Conservation (phyloP, 2,113 vertebrate genomes). For the Herpetotheres cachinnans region DNA sequence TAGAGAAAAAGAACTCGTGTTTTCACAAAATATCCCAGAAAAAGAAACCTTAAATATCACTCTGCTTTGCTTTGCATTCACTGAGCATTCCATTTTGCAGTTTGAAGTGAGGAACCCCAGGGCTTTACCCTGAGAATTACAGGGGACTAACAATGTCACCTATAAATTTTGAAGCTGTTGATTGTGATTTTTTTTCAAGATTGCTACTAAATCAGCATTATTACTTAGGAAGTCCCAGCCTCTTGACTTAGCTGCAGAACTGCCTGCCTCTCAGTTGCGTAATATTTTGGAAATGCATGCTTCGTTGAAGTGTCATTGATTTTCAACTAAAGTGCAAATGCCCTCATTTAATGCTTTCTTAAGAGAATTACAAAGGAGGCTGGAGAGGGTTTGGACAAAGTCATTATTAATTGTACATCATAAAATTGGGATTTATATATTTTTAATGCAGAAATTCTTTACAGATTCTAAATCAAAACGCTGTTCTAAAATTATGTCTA, state of each 20-base stretch:
- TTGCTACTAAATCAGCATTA: neutral
- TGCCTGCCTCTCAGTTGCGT: slow-evolving; percentile 54
- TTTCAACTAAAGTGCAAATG: slow-evolving; percentile 76
- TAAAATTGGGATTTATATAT: slow-evolving; percentile 71
- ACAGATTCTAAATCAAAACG: slow-evolving; percentile 65
- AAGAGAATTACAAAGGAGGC: slow-evolving; percentile 67
- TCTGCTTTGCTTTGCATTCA: neutral
- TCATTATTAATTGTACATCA: slow-evolving; percentile 74
- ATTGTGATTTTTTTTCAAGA: neutral
- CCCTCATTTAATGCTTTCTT: slow-evolving; percentile 74
- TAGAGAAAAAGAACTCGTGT: neutral
- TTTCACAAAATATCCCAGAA: neutral
- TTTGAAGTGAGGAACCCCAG: neutral
- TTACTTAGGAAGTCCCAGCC: slow-evolving; percentile 15
- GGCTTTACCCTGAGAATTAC: neutral
- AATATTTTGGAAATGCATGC: slow-evolving; percentile 70
- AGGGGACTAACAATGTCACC: neutral
- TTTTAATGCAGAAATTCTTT: slow-evolving; percentile 65
- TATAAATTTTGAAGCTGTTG: neutral
- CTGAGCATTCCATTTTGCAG: neutral
- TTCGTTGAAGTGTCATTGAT: slow-evolving; percentile 77
- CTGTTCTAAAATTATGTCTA: slow-evolving; percentile 62
- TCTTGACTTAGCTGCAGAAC: slow-evolving; percentile 33
- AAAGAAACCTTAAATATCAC: neutral
- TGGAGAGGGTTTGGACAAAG: slow-evolving; percentile 73